Conservation (phyloP, 2,113 vertebrate species). For the Lethenteron camtschaticum region DNA sequence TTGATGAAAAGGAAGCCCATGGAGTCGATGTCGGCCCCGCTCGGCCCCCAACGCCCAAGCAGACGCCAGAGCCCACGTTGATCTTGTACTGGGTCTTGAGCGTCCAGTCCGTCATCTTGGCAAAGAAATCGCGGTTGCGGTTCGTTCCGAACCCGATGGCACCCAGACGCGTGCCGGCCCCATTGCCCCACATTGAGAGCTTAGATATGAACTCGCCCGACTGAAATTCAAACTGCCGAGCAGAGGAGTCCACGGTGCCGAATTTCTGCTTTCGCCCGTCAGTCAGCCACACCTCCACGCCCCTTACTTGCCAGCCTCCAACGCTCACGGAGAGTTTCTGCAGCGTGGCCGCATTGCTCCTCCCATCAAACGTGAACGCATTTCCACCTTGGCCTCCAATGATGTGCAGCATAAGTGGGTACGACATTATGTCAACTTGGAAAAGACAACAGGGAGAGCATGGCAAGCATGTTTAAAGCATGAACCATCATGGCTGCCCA, state of each 20-base stretch:
- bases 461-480: too few relatives aligned
- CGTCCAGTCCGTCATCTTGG: conserved; percentile 11
- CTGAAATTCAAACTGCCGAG: conserved; percentile 12
- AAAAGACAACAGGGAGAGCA: too few relatives aligned
- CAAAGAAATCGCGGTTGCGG: conserved; percentile 7
- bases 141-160: conserved; percentile 14
- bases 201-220: conserved; percentile 11
- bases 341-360: conserved; percentile 9
- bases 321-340: conserved; percentile 12
- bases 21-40: conserved; percentile 4
- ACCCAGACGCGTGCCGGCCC: conserved; percentile 13
- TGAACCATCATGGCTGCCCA: too few relatives aligned
- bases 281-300: conserved; percentile 10
- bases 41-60: conserved; percentile 10
- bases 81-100: conserved; percentile 12
- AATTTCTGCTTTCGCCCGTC: conserved; percentile 6
- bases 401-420: too few relatives aligned
- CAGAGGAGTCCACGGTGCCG: background rate
- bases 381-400: conserved; percentile 4
- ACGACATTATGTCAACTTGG: too few relatives aligned
- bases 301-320: conserved; percentile 11
- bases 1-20: conserved; percentile 13
- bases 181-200: conserved; percentile 15
- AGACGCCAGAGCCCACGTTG: conserved; percentile 13
- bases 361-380: conserved; percentile 8